A percentile compares a stretch with the other conserved stretches of the same genome.
Evolutionary conservation across 2,888 invertebrate genomes (phyloP).

Genomic region (Ormyrus nitidulus): DNA sequence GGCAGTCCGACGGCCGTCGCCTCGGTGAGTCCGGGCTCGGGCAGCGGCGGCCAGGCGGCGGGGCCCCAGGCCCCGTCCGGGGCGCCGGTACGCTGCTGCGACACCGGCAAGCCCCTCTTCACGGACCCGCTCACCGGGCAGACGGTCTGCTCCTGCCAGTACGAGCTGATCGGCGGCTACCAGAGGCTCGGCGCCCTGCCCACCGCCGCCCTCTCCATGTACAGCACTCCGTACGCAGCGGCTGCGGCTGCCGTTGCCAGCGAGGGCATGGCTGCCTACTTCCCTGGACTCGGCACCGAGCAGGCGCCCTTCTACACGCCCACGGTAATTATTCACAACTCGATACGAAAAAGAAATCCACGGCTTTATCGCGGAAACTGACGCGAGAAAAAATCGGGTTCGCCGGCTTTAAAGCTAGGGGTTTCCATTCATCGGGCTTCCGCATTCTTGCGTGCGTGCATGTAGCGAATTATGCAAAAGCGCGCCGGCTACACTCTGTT

Average conservation of each 20-base stretch:
- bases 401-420: slow-evolving; percentile 46
- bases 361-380: slow-evolving; percentile 24
- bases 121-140: slow-evolving; percentile 93
- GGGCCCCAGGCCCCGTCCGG: not conserved
- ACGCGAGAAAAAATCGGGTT: slow-evolving; percentile 52
- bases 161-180: slow-evolving; percentile 88
- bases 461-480: slow-evolving; percentile 53
- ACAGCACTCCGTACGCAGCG: slow-evolving; percentile 87
- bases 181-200: slow-evolving; percentile 88
- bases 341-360: not conserved
- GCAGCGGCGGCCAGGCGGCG: slow-evolving; percentile 64
- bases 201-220: slow-evolving; percentile 82
- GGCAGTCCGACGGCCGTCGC: slow-evolving; percentile 74
- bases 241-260: slow-evolving; percentile 77
- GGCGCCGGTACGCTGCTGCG: slow-evolving; percentile 83
- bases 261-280: slow-evolving; percentile 89
- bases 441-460: slow-evolving; percentile 54
- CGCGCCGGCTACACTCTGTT: slow-evolving; percentile 31
- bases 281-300: slow-evolving; percentile 89
- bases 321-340: slow-evolving; percentile 80
- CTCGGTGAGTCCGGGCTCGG: slow-evolving; percentile 77
- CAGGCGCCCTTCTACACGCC: slow-evolving; percentile 91
- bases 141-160: slow-evolving; percentile 93
- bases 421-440: slow-evolving; percentile 56
- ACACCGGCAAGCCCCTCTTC: slow-evolving; percentile 93